Percentiles rank a stretch among this genome's conserved stretches.
Conservation (phyloP, 2,113 vertebrate species). For the Brachionichthys hirsutus region DNA sequence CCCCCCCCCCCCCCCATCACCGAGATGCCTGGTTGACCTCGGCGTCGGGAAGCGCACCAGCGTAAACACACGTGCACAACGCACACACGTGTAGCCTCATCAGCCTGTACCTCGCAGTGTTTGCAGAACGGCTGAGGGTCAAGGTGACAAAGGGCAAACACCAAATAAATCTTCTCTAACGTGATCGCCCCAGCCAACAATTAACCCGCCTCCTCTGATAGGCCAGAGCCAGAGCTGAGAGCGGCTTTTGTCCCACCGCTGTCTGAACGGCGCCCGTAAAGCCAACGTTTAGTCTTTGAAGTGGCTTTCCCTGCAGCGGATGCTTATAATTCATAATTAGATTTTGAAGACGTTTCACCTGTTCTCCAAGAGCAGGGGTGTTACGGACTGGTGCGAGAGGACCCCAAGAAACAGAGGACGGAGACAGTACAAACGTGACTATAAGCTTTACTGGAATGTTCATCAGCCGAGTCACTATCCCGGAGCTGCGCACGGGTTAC, state of each 20-base stretch:
- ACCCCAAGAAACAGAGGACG: no score
- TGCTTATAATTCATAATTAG: no score
- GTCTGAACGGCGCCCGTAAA: no score
- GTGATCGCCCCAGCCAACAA: constrained; percentile 50
- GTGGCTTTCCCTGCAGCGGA: no score
- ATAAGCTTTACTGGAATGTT: no score
- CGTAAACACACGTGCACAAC: constrained; percentile 30
- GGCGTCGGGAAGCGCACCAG: constrained; percentile 38
- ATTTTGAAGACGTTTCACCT: no score
- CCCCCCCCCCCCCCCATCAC: constrained; percentile 35
- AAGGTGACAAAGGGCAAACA: constrained; percentile 74
- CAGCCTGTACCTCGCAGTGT: constrained; percentile 41
- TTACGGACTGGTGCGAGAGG: no score
- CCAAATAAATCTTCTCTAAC: constrained; percentile 63
- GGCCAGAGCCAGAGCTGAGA: constrained; percentile 4
- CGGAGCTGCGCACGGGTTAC: no score
- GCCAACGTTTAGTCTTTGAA: no score
- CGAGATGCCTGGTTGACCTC: constrained; percentile 68
- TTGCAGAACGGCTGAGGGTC: constrained; percentile 67
- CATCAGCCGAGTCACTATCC: no score
- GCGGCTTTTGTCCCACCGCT: not conserved
- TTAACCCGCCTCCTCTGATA: constrained; percentile 32
- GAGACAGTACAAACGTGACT: no score
- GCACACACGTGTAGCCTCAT: constrained; percentile 12
- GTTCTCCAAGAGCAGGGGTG: no score